Evolutionary conservation across 2,888 invertebrate genomes (phyloP).

Genomic region (Caenorhabditis sp.): DNA sequence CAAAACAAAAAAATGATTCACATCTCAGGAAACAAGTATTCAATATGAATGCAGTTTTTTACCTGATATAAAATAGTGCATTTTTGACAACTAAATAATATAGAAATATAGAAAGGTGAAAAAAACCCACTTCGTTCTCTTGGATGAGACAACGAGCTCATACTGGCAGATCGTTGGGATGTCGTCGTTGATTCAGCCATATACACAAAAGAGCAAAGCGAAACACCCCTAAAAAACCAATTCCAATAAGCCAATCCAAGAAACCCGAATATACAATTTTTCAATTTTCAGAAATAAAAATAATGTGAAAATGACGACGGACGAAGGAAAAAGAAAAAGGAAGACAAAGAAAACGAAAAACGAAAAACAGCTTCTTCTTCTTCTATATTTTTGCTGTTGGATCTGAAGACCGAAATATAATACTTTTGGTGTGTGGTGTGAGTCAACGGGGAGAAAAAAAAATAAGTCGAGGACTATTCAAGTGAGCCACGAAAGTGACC

Average conservation of each 20-base stretch:
- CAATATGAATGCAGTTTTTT: too few relatives aligned
- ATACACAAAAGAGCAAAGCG: not conserved
- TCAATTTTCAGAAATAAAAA: slow-evolving; percentile 4
- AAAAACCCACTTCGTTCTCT: slow-evolving; percentile 32
- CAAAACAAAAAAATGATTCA: too few relatives aligned
- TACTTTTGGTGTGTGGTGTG: slow-evolving; percentile 16
- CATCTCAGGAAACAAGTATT: too few relatives aligned
- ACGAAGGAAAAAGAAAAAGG: slow-evolving; percentile 11
- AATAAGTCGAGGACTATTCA: not conserved
- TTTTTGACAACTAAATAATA: too few relatives aligned
- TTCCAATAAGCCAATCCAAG: not conserved
- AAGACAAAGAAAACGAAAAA: slow-evolving; percentile 17
- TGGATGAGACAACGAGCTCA: slow-evolving; percentile 27
- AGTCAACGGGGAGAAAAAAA: slow-evolving; percentile 11
- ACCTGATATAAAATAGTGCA: not conserved
- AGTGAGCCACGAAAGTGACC: not conserved
- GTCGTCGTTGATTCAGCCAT: slow-evolving; percentile 7
- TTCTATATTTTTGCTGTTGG: slow-evolving; percentile 1
- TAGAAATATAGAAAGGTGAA: not conserved
- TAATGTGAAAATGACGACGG: slow-evolving; percentile 7
- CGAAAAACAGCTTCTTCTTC: not conserved
- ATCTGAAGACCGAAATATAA: slow-evolving; percentile 26
- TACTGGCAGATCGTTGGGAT: slow-evolving; percentile 35
- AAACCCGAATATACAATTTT: not conserved
- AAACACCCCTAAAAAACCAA: not conserved